These are phyloP conservation scores for Nyctibius bracteatus DNA, from an alignment of 2,113 vertebrate species.

Conservation along the genomic window DNA sequence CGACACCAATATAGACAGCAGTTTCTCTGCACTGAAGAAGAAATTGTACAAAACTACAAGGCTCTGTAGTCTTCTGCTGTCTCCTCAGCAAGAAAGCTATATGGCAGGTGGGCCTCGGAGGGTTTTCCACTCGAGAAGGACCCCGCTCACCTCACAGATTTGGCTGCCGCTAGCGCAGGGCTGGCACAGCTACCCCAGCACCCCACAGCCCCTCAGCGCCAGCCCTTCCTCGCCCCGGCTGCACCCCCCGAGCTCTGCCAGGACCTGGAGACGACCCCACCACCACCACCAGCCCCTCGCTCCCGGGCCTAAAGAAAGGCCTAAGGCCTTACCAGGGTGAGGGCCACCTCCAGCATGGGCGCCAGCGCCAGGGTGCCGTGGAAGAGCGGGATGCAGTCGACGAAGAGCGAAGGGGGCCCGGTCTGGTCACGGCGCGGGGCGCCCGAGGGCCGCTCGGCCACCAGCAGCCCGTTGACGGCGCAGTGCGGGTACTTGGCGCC, in stretches of 20 bases:
- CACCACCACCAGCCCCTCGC: fast-evolving
- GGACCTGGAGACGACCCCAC: too few species aligned
- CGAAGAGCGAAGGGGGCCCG: slow-evolving; percentile 78
- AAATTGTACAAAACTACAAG: not conserved
- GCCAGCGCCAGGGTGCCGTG: slow-evolving; percentile 91
- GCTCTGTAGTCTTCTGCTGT: not conserved
- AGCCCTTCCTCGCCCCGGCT: fast-evolving
- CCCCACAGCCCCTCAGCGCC: not conserved
- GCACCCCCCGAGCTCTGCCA: not conserved
- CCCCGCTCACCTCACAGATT: not conserved
- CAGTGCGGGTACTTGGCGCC: slow-evolving; percentile 91
- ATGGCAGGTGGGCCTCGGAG: fast-evolving
- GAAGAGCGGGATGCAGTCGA: slow-evolving; percentile 94
- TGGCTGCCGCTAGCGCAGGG: not conserved
- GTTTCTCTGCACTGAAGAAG: too few species aligned
- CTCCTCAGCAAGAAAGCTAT: not conserved
- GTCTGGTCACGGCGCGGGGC: slow-evolving; percentile 71
- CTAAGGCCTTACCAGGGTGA: slow-evolving; percentile 83
- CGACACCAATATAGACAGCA: not conserved
- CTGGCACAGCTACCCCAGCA: not conserved
- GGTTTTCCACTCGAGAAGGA: not conserved
- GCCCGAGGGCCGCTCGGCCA: slow-evolving; percentile 82
- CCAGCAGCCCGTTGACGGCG: slow-evolving; percentile 89
- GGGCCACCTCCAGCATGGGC: slow-evolving; percentile 93
- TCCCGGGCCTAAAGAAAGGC: fast-evolving